Evolutionary conservation across 2,888 invertebrate species (phyloP).

Genomic region (Orthosia gothica): DNA sequence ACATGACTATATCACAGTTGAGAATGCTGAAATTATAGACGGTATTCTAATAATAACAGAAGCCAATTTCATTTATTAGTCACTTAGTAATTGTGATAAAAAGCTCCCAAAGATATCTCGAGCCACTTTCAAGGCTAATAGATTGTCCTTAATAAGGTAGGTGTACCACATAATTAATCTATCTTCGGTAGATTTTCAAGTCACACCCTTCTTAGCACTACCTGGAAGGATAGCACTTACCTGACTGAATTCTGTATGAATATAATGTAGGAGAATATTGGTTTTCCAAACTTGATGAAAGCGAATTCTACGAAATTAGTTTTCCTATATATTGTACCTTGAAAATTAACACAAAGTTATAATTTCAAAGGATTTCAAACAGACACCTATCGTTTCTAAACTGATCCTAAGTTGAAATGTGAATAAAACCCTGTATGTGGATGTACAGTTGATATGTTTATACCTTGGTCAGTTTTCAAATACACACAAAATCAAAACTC

Average conservation of each 20-base stretch:
- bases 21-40: neutral
- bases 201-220: no score
- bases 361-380: slow-evolving; percentile 2
- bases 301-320: no score
- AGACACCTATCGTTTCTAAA: neutral
- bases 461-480: no score
- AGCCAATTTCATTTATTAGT: neutral
- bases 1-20: neutral
- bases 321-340: neutral
- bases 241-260: no score
- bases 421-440: neutral
- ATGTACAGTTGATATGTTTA: no score
- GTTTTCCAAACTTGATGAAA: no score
- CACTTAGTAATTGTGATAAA: neutral
- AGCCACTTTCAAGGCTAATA: neutral
- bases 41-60: neutral
- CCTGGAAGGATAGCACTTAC: no score
- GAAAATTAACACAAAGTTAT: neutral
- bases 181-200: neutral
- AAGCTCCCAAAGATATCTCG: neutral
- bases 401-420: neutral
- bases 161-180: no score
- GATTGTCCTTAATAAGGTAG: neutral
- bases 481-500: no score
- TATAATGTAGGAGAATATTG: no score